phyloP scores from a whole-genome alignment of 2,888 invertebrate genomes.

The Cerastoderma edule region DNA sequence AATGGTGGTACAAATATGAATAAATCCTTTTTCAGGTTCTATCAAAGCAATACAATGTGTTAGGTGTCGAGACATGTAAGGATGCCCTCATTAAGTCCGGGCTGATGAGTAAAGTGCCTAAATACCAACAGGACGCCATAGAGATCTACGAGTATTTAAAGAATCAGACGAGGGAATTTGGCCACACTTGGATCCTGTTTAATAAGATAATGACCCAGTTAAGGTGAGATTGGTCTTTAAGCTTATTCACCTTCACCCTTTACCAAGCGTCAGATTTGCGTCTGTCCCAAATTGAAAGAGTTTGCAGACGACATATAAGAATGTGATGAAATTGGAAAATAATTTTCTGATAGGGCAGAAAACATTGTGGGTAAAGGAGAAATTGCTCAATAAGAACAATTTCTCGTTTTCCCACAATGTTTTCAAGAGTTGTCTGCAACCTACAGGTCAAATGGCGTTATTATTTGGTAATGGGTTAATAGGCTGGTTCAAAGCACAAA shows the following conservation, averaged over 20 bases:
- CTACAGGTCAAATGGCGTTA: too few species aligned
- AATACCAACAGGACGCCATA: slow-evolving; percentile 71
- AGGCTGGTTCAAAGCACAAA: too few species aligned
- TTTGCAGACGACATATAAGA: too few species aligned
- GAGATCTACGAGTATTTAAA: slow-evolving; percentile 78
- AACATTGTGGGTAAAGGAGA: too few species aligned
- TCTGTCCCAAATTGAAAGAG: too few species aligned
- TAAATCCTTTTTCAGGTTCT: slow-evolving; percentile 62
- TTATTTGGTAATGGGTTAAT: too few species aligned
- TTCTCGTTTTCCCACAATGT: neutral
- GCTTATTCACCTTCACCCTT: too few species aligned
- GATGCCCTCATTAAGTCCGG: slow-evolving; percentile 62
- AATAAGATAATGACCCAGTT: slow-evolving; percentile 47
- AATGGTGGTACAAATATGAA: too few species aligned
- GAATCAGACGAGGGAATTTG: slow-evolving; percentile 63
- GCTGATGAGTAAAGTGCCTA: slow-evolving; percentile 58
- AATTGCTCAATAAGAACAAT: neutral
- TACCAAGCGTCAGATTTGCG: too few species aligned
- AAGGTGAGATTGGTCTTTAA: slow-evolving; percentile 13
- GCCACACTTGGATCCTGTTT: slow-evolving; percentile 70
- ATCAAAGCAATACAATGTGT: slow-evolving; percentile 59
- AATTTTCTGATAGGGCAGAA: too few species aligned
- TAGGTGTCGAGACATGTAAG: slow-evolving; percentile 68
- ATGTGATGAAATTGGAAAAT: too few species aligned
- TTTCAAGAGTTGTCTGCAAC: too few species aligned